These are phyloP conservation scores for Notothenia rossii DNA, from an alignment of 2,113 vertebrate species.

Conservation along the genomic window DNA sequence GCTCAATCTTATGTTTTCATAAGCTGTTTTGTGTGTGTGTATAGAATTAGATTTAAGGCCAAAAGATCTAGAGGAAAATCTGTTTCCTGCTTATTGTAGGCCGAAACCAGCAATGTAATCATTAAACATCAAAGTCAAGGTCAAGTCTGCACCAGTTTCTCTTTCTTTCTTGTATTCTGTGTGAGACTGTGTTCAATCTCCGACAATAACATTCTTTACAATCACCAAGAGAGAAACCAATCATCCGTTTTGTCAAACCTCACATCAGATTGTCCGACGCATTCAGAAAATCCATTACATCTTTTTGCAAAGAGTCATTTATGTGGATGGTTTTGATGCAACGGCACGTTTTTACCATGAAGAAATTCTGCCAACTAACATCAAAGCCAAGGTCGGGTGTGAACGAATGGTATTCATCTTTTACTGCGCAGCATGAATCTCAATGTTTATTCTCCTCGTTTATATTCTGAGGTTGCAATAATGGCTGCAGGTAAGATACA, in stretches of 20 bases:
- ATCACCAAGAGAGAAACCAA: neutral
- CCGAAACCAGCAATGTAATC: neutral
- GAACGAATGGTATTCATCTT: constrained; percentile 15
- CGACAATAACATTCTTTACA: neutral
- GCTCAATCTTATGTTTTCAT: neutral
- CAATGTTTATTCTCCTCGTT: constrained; percentile 39
- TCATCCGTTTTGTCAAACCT: neutral
- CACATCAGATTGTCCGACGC: neutral
- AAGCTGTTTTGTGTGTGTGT: neutral
- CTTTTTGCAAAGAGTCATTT: neutral
- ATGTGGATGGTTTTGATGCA: neutral
- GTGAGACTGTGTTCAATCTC: neutral
- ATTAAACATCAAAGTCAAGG: constrained; percentile 23
- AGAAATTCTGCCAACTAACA: neutral
- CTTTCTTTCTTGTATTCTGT: neutral
- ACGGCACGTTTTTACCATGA: neutral
- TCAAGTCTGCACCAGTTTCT: neutral
- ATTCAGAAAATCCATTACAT: neutral
- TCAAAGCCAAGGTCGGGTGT: neutral
- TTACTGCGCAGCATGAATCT: constrained; percentile 19
- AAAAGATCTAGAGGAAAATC: neutral
- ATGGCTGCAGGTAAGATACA: constrained; percentile 21
- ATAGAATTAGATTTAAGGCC: neutral
- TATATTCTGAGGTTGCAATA: constrained; percentile 27
- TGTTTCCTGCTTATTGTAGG: neutral